These are phyloP conservation scores for Cheumatopsyche charites DNA, from an alignment of 1,140 invertebrate species.

Conservation along the genomic window DNA sequence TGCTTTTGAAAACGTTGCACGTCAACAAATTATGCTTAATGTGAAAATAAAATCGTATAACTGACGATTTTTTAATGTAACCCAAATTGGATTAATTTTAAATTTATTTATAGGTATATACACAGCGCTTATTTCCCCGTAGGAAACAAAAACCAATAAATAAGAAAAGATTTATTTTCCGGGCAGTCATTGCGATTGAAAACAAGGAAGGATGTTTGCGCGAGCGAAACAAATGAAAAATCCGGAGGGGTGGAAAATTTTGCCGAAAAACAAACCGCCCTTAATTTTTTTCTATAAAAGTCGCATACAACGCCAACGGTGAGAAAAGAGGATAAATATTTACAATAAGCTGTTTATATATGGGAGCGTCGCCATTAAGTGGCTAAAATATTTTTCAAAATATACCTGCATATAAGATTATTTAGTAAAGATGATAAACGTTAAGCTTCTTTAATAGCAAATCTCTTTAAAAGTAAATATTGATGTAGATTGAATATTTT, in stretches of 20 bases:
- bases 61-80: too few relatives aligned
- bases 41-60: too few relatives aligned
- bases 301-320: neutral
- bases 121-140: neutral
- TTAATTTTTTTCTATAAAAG: too few relatives aligned
- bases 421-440: too few relatives aligned
- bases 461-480: too few relatives aligned
- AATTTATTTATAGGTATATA: too few relatives aligned
- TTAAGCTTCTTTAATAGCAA: too few relatives aligned
- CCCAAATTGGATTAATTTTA: too few relatives aligned
- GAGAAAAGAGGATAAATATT: constrained; percentile 13
- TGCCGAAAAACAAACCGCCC: neutral
- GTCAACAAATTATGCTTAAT: too few relatives aligned
- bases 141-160: constrained; percentile 7
- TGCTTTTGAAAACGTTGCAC: too few relatives aligned
- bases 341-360: neutral
- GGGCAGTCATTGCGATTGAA: neutral
- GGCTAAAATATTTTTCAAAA: neutral
- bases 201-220: neutral
- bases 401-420: neutral
- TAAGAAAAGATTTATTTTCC: constrained; percentile 5
- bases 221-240: neutral
- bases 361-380: neutral
- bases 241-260: neutral
- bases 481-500: too few relatives aligned